These are phyloP conservation scores for Gorsachius magnificus DNA, from an alignment of 2,797 vertebrate genomes.

Conservation along the genomic window DNA sequence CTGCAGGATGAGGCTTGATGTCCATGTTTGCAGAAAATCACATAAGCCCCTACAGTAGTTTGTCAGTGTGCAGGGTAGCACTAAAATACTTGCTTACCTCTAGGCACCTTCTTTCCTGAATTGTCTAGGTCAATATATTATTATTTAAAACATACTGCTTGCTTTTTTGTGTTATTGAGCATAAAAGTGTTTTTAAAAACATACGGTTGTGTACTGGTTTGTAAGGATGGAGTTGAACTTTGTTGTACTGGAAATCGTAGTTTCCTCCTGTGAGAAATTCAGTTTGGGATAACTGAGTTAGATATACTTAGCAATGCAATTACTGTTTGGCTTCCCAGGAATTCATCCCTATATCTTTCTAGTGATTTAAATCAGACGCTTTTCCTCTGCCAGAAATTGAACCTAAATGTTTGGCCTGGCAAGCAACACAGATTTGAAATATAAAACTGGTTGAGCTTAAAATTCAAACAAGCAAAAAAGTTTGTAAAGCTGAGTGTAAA, in stretches of 20 bases:
- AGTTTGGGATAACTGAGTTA: not conserved
- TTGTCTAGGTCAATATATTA: not conserved
- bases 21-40: not conserved
- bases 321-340: not conserved
- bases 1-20: not conserved
- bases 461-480: not conserved
- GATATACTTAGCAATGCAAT: no score
- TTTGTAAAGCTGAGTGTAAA: not conserved
- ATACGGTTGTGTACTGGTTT: not conserved
- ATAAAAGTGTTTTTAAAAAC: not conserved
- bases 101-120: not conserved
- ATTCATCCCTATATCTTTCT: not conserved
- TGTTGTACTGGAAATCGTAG: not conserved
- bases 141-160: not conserved
- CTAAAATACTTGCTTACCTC: not conserved
- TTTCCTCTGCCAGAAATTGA: not conserved
- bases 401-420: not conserved
- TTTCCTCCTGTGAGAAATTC: not conserved
- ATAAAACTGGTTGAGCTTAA: not conserved
- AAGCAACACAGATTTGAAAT: not conserved
- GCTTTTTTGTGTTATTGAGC: not conserved
- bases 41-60: not conserved
- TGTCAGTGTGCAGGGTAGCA: not conserved
- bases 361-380: not conserved
- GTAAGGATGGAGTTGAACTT: not conserved